phyloP scores from a whole-genome alignment of 2,797 vertebrate species.

The Myotis planiceps region DNA sequence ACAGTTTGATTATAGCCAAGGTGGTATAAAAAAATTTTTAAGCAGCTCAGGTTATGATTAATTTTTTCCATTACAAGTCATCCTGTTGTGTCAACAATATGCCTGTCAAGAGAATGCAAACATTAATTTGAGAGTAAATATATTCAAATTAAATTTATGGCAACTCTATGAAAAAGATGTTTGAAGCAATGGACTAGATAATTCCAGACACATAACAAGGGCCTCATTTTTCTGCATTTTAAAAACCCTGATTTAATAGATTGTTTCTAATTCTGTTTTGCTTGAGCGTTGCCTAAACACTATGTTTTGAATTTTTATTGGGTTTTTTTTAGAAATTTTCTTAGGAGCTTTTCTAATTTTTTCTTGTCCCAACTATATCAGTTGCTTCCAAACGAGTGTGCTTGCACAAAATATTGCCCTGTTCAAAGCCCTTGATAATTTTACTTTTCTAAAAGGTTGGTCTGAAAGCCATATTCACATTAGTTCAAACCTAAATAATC shows the following conservation, averaged over 20 bases:
- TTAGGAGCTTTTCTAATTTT: background rate
- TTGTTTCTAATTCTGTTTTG: conserved; percentile 6
- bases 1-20: background rate
- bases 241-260: conserved; percentile 24
- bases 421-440: background rate
- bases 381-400: background rate
- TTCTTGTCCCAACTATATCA: background rate
- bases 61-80: background rate
- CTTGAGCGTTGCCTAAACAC: background rate
- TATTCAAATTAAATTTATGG: background rate
- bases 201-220: background rate
- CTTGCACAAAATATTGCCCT: background rate
- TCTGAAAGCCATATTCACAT: background rate
- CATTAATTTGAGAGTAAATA: conserved; percentile 14
- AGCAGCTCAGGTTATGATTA: background rate
- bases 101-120: background rate
- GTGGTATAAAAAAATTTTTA: background rate
- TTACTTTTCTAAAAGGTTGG: background rate
- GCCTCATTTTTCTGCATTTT: background rate
- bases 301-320: conserved; percentile 27
- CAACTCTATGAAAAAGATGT: background rate
- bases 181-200: background rate
- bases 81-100: background rate
- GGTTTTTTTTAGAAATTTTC: background rate
- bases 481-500: background rate